Evolutionary conservation across 2,888 invertebrate genomes (phyloP).

Genomic region (Leucophenga montana): DNA sequence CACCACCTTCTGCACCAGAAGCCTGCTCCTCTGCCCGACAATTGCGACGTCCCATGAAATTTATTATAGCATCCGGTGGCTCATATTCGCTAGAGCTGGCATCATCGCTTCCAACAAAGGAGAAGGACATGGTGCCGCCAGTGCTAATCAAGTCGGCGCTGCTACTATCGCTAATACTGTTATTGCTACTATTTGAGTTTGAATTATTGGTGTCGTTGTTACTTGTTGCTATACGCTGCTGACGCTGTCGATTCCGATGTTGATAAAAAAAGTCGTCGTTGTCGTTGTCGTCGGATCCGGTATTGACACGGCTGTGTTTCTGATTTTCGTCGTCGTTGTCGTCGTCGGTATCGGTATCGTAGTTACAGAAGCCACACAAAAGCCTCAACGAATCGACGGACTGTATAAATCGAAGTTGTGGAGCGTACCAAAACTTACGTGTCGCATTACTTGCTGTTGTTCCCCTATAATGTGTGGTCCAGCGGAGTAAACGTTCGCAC

Average conservation of each 20-base stretch:
- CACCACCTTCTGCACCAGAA: constrained; percentile 41
- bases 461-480: background rate
- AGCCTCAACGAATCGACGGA: constrained; percentile 23
- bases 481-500: constrained; percentile 3
- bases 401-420: constrained; percentile 4
- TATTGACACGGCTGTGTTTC: background rate
- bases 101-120: constrained; percentile 39
- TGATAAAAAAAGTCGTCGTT: background rate
- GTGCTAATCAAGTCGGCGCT: background rate
- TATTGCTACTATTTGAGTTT: constrained; percentile 32
- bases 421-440: constrained; percentile 7
- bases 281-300: no score
- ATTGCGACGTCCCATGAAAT: constrained; percentile 53
- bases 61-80: constrained; percentile 53
- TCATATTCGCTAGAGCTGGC: constrained; percentile 11
- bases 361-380: background rate
- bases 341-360: background rate
- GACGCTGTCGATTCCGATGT: background rate
- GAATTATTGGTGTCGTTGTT: background rate
- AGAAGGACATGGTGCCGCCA: constrained; percentile 47
- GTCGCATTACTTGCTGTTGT: constrained; percentile 10
- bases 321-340: background rate
- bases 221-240: no score
- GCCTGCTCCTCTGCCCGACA: constrained; percentile 36
- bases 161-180: background rate